Conservation (phyloP, 2,888 invertebrate genomes). For the Diarsia rubi region DNA sequence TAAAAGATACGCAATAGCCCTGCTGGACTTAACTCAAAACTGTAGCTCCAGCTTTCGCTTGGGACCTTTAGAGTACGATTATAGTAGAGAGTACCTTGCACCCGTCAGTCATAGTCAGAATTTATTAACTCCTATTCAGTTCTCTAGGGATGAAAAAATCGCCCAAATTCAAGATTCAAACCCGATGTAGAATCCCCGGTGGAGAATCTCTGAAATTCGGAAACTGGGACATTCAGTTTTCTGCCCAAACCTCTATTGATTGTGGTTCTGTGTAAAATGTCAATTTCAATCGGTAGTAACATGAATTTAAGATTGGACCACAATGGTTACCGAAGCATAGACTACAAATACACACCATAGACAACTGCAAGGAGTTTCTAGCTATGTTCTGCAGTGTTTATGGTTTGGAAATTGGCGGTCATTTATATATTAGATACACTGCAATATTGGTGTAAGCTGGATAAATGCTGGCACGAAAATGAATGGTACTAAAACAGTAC, state of each 20-base stretch:
- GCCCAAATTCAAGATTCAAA: background rate
- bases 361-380: slow-evolving; percentile 20
- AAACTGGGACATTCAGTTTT: background rate
- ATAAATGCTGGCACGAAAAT: background rate
- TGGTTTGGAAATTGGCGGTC: slow-evolving; percentile 24
- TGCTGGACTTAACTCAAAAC: too few species aligned
- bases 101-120: too few species aligned
- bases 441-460: background rate
- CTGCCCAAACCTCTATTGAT: background rate
- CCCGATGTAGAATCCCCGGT: background rate
- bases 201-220: slow-evolving; percentile 6
- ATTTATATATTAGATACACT: slow-evolving; percentile 18
- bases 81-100: too few species aligned
- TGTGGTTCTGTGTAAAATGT: slow-evolving; percentile 6
- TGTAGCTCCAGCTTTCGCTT: too few species aligned
- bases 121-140: background rate
- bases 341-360: slow-evolving; percentile 6
- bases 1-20: too few species aligned
- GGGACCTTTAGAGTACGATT: too few species aligned
- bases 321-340: slow-evolving; percentile 23
- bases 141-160: background rate
- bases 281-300: slow-evolving; percentile 16
- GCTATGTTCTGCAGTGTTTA: slow-evolving; percentile 30
- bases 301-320: slow-evolving; percentile 23
- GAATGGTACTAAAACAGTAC: slow-evolving; percentile 11